Conservation (phyloP, 2,888 invertebrate genomes). For the Monopis laevigella region DNA sequence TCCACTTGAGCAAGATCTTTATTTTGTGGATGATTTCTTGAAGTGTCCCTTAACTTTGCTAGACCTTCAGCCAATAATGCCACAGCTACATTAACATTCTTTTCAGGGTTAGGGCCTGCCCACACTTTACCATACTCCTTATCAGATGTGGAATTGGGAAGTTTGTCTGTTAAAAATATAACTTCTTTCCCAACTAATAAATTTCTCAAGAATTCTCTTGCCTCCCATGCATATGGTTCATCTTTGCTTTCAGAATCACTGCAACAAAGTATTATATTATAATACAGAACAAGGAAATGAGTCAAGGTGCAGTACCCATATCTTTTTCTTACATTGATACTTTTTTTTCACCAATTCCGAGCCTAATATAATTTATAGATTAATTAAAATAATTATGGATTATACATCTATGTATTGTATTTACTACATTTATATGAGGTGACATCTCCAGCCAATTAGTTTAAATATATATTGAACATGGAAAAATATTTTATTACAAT, state of each 20-base stretch:
- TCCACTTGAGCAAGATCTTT: slow-evolving; percentile 83
- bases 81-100: slow-evolving; percentile 90
- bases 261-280: slow-evolving; percentile 22
- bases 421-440: too few relatives aligned
- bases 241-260: slow-evolving; percentile 79
- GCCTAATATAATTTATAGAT: too few relatives aligned
- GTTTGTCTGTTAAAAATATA: slow-evolving; percentile 84
- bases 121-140: slow-evolving; percentile 88
- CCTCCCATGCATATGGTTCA: slow-evolving; percentile 98
- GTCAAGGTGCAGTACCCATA: background rate
- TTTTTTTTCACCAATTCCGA: background rate
- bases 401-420: too few relatives aligned
- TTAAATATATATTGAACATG: too few relatives aligned
- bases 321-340: background rate
- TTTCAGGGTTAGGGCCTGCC: slow-evolving; percentile 80
- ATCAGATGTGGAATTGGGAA: slow-evolving; percentile 82
- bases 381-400: too few relatives aligned
- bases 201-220: slow-evolving; percentile 92
- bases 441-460: too few relatives aligned
- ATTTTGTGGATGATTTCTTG: slow-evolving; percentile 71
- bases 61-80: slow-evolving; percentile 89
- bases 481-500: too few relatives aligned
- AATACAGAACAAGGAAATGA: slow-evolving; percentile 6
- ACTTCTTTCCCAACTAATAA: slow-evolving; percentile 93
- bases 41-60: slow-evolving; percentile 76